Conservation (phyloP, 2,797 vertebrate genomes). For the Gallinago solitaria region DNA sequence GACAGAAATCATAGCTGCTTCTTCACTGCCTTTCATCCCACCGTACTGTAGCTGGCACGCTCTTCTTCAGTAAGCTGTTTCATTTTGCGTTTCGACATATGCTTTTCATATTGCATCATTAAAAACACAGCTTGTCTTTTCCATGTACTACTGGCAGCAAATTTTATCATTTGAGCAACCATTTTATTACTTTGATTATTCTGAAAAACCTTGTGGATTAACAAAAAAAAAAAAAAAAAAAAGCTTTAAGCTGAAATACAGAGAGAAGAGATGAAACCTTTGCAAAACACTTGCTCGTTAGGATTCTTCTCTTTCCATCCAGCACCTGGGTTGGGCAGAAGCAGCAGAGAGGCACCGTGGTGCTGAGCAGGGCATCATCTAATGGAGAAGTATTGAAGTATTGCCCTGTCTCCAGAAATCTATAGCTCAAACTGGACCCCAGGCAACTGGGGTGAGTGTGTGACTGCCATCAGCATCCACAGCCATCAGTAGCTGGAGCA, state of each 20-base stretch:
- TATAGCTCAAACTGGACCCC: neutral
- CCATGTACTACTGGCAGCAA: neutral
- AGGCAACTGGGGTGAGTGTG: neutral
- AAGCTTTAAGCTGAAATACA: neutral
- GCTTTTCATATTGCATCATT: slow-evolving; percentile 41
- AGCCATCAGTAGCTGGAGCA: neutral
- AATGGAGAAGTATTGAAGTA: neutral
- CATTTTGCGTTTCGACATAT: slow-evolving; percentile 36
- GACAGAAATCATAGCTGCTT: neutral
- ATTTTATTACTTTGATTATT: neutral
- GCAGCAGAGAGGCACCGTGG: neutral
- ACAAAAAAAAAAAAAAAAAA: neutral
- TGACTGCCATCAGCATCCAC: neutral
- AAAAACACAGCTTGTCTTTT: slow-evolving; percentile 33
- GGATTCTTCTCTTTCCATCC: neutral
- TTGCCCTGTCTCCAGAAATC: neutral
- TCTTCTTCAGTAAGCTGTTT: neutral
- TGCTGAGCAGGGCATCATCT: neutral
- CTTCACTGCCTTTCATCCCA: neutral
- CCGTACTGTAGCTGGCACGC: neutral
- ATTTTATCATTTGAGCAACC: neutral
- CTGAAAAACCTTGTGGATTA: neutral
- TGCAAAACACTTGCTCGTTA: neutral
- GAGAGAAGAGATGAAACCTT: neutral
- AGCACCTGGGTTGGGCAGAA: neutral